Evolutionary conservation across 2,888 invertebrate genomes (phyloP).

Genomic region (Smittia aterrima): DNA sequence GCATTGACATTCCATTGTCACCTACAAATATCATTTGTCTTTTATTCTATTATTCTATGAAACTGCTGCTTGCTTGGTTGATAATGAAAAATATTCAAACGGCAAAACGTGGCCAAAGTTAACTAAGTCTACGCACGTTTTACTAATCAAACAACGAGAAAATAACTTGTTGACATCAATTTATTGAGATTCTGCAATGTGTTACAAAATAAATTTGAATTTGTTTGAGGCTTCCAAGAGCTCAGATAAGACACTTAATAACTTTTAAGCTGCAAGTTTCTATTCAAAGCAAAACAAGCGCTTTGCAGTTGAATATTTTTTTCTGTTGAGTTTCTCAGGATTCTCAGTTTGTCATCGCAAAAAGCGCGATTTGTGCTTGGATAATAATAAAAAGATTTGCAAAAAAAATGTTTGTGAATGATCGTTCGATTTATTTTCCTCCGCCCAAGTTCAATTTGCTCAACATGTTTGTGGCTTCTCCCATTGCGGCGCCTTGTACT

Average conservation of each 20-base stretch:
- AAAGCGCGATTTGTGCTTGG: background rate
- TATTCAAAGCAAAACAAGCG: too few species aligned
- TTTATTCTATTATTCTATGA: too few species aligned
- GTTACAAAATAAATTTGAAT: background rate
- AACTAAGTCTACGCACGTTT: too few species aligned
- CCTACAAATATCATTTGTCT: too few species aligned
- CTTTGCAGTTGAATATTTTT: too few species aligned
- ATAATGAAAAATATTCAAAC: too few species aligned
- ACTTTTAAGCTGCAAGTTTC: background rate
- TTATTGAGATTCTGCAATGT: background rate
- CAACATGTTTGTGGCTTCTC: constrained; percentile 51
- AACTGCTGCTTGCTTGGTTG: too few species aligned
- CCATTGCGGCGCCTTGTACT: constrained; percentile 50
- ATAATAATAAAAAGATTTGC: background rate
- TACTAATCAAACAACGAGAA: background rate
- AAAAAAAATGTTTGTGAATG: background rate
- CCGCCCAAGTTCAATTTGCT: constrained; percentile 51
- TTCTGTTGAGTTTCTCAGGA: too few species aligned
- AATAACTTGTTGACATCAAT: background rate
- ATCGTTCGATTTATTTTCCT: background rate
- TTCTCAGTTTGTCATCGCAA: background rate
- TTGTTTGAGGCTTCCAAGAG: background rate
- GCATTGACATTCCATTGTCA: too few species aligned
- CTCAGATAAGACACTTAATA: constrained; percentile 10
- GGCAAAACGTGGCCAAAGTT: too few species aligned